A percentile compares a stretch with the other conserved stretches of the same genome.
These are phyloP conservation scores for Danio albolineatus DNA, from an alignment of 2,797 vertebrate genomes.

Conservation along the genomic window DNA sequence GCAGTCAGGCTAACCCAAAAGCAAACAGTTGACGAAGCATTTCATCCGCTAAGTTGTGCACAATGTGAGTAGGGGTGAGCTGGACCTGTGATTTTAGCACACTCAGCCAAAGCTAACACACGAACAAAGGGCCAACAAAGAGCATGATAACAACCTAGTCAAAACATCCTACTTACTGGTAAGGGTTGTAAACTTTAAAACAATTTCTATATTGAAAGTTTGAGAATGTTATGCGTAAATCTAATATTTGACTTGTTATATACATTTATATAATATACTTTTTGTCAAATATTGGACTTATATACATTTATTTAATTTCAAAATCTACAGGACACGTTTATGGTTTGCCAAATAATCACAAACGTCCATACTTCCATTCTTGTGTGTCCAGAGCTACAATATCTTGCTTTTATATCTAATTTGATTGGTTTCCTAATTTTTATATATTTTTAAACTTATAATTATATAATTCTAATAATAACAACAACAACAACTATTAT, in stretches of 20 bases:
- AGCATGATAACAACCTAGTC: conserved; percentile 7
- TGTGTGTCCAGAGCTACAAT: not conserved
- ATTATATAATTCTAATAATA: too few relatives aligned
- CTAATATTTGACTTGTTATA: not conserved
- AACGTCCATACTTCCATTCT: not conserved
- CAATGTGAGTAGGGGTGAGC: conserved; percentile 15
- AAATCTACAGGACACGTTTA: too few relatives aligned
- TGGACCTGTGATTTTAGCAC: conserved; percentile 37
- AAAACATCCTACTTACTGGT: conserved; percentile 10
- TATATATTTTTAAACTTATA: not conserved
- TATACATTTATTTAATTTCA: not conserved
- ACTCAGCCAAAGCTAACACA: conserved; percentile 29
- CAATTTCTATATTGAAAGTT: not conserved
- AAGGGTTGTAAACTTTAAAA: not conserved
- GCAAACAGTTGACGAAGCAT: conserved; percentile 41
- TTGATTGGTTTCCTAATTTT: not conserved
- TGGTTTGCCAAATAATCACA: too few relatives aligned
- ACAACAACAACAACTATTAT: too few relatives aligned
- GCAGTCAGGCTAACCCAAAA: conserved; percentile 11
- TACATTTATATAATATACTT: not conserved
- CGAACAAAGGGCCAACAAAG: conserved; percentile 14
- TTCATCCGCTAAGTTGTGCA: conserved; percentile 24
- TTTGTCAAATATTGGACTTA: not conserved
- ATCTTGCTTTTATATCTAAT: not conserved
- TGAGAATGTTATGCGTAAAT: not conserved